Evolutionary conservation across 2,888 invertebrate genomes (phyloP).

Genomic region (Adelphocoris suturalis): DNA sequence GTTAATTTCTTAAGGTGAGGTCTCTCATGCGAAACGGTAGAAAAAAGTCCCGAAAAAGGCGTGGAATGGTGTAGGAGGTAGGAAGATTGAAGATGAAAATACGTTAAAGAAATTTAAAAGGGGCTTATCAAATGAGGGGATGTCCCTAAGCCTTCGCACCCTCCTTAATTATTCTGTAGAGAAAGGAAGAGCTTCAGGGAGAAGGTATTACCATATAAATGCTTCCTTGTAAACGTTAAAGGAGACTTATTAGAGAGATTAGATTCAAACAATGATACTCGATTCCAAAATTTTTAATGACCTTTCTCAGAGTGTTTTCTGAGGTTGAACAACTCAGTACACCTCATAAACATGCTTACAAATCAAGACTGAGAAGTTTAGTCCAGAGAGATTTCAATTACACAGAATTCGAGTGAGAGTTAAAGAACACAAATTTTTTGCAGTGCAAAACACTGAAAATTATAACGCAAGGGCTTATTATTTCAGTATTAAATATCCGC

Average conservation of each 20-base stretch:
- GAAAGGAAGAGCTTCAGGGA: conserved; percentile 38
- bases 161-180: conserved; percentile 57
- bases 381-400: no score
- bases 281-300: background rate
- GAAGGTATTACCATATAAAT: conserved; percentile 65
- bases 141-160: conserved; percentile 63
- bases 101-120: conserved; percentile 64
- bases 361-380: no score
- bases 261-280: conserved; percentile 32
- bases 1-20: conserved; percentile 55
- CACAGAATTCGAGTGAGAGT: no score
- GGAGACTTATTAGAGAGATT: conserved; percentile 36
- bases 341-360: no score
- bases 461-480: no score
- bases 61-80: conserved; percentile 40
- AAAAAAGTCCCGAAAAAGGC: conserved; percentile 11
- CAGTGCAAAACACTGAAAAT: no score
- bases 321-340: background rate
- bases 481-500: no score
- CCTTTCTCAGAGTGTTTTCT: background rate
- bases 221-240: conserved; percentile 56
- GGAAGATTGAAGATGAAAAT: conserved; percentile 68
- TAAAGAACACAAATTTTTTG: no score
- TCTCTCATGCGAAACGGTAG: conserved; percentile 48
- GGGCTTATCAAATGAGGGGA: conserved; percentile 64